A percentile compares a stretch with the other conserved stretches of the same genome.
Conservation (phyloP, 2,888 invertebrate species). For the Ischnura elegans region DNA sequence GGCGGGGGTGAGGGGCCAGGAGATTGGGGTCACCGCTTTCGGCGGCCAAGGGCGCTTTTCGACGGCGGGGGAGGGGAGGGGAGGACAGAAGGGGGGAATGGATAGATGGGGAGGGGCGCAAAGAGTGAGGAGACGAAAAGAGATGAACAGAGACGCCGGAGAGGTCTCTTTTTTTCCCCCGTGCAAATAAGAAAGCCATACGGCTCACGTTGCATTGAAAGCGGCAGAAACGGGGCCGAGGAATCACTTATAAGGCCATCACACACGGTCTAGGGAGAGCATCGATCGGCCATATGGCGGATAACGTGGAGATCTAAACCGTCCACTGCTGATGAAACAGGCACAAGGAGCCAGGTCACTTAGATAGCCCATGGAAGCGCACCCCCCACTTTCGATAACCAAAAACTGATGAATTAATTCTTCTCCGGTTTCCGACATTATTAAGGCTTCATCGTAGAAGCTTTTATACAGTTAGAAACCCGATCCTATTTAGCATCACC, state of each 20-base stretch:
- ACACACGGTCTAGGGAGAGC: not conserved
- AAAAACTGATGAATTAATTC: no score
- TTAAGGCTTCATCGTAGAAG: no score
- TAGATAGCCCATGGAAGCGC: no score
- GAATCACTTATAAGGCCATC: not conserved
- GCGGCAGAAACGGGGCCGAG: not conserved
- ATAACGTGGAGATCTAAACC: not conserved
- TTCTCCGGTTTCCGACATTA: no score
- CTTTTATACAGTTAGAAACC: no score
- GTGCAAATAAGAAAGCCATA: slow-evolving; percentile 50
- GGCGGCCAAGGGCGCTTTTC: no score
- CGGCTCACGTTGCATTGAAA: slow-evolving; percentile 7
- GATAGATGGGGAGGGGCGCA: not conserved
- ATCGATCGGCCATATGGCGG: not conserved
- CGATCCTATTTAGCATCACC: no score
- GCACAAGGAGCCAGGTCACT: no score
- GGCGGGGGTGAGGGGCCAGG: not conserved
- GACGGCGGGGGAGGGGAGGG: no score
- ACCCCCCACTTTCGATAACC: no score
- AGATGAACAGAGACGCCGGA: not conserved
- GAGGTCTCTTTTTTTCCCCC: not conserved
- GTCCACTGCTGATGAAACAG: not conserved
- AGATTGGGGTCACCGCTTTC: slow-evolving; percentile 2
- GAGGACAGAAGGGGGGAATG: not conserved
- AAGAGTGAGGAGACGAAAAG: not conserved